These are phyloP conservation scores for Dysdera silvatica DNA, from an alignment of 1,140 invertebrate species.

Conservation along the genomic window DNA sequence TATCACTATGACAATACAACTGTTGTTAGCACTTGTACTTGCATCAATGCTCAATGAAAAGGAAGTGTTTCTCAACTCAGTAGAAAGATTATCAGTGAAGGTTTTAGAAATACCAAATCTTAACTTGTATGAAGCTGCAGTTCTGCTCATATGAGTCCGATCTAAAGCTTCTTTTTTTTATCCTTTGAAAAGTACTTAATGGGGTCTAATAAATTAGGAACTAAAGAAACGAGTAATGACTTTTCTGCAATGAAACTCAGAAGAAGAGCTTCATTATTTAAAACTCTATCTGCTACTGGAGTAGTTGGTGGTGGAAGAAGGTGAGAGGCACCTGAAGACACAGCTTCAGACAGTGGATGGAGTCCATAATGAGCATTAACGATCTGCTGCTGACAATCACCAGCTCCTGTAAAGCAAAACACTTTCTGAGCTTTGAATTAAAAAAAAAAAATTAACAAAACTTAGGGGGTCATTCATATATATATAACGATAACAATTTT, in stretches of 20 bases:
- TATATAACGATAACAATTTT: too few species aligned
- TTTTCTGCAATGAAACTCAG: constrained; percentile 9
- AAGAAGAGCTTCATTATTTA: constrained; percentile 5
- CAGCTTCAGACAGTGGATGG: too few species aligned
- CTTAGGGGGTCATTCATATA: too few species aligned
- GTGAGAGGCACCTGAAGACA: too few species aligned
- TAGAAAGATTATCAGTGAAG: not conserved
- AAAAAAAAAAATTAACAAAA: too few species aligned
- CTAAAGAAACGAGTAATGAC: not conserved
- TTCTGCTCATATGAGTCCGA: not conserved
- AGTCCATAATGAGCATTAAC: too few species aligned
- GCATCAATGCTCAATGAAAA: constrained; percentile 36
- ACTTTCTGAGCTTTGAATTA: too few species aligned
- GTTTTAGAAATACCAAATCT: constrained; percentile 3
- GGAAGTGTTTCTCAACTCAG: not conserved
- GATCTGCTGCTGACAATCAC: too few species aligned
- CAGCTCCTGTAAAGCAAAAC: too few species aligned
- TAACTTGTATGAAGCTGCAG: constrained; percentile 1
- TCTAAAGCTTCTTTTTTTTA: not conserved
- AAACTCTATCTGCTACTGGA: not conserved
- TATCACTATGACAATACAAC: constrained; percentile 26
- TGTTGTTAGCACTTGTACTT: constrained; percentile 20
- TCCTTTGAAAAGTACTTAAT: not conserved
- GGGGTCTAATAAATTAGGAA: not conserved
- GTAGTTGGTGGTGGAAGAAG: not conserved